phyloP scores from a whole-genome alignment of 2,888 invertebrate genomes.

The Mythimna loreyi region DNA sequence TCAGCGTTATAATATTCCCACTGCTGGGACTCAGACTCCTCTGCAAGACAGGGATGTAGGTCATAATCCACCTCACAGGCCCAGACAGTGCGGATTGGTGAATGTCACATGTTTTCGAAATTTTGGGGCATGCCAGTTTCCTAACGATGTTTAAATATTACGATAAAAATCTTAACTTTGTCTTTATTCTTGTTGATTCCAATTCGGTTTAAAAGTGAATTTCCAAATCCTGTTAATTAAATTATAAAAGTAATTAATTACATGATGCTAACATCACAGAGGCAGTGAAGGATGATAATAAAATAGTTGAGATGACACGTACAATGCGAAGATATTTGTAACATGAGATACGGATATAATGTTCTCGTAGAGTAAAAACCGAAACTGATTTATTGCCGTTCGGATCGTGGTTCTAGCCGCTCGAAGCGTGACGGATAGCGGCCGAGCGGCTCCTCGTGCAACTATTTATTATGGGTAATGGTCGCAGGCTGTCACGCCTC shows the following conservation, averaged over 20 bases:
- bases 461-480: slow-evolving; percentile 81
- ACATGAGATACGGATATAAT: slow-evolving; percentile 60
- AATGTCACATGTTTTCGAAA: too few species aligned
- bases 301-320: slow-evolving; percentile 51
- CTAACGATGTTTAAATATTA: neutral
- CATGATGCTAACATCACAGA: slow-evolving; percentile 11
- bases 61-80: too few species aligned
- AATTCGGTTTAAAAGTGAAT: too few species aligned
- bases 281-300: slow-evolving; percentile 39
- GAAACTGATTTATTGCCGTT: slow-evolving; percentile 72
- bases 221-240: too few species aligned
- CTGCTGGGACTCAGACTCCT: too few species aligned
- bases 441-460: slow-evolving; percentile 69
- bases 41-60: too few species aligned
- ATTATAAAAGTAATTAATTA: slow-evolving; percentile 19
- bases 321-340: slow-evolving; percentile 58
- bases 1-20: too few species aligned
- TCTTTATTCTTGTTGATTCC: neutral
- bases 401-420: slow-evolving; percentile 69
- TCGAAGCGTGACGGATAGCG: slow-evolving; percentile 79
- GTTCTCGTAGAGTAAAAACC: slow-evolving; percentile 67
- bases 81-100: too few species aligned
- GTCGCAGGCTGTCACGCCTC: slow-evolving; percentile 74
- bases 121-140: too few species aligned
- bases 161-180: slow-evolving; percentile 8